Evolutionary conservation across 2,113 vertebrate genomes (phyloP), one percentile per base, ranked within the genome.

Genomic region (Salvelinus alpinus): DNA sequence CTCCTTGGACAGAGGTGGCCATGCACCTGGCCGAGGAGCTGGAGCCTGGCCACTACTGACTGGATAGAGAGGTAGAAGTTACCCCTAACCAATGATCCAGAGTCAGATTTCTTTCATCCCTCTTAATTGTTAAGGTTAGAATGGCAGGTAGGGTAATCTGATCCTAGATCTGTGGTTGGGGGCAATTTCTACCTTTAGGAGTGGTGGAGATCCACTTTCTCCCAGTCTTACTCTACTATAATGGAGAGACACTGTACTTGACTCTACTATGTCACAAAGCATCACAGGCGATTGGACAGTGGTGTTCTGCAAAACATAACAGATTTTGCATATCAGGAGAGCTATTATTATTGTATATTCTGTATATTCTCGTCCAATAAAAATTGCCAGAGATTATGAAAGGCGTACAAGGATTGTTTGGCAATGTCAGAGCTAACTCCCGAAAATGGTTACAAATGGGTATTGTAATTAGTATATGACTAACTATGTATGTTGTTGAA

Each of bases 1-100:
- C 85, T 29, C 86, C 87, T 18, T 91, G 90, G 89, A 91, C 91
- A 0, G 91, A 94, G 78, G 85, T 91, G 82, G 87, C 87, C 47
- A 90, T 91, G 91, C 90, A 92, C 75, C 85, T 92, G 77, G 79
- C 72, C 18, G 90, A 93, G 20, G 82, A 78, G 25, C 84, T 92
- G 70, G 74, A 89, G 67, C 78, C 82, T 3, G 86, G 88, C 68
- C 89, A 86, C 70, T 89, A 86, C 84, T 90, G 81, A 89, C 18
- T 16, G n/a, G 51, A 54, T 18, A 4, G 51, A 14, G 51, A 18
- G 51, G 51, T 18, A 14, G 16, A 18, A 22, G 6, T 5, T 22
- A n/a, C 59, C n/a, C 59, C 59, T 22, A 62, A 22, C 59, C 9
- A 62, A n/a, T 25, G 29, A 22, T 64, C 60, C n/a, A 24, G 60